Evolutionary conservation across 2,113 vertebrate genomes (phyloP), one percentile per base, ranked within the genome.

Genomic region (Ictidomys tridecemlineatus): DNA sequence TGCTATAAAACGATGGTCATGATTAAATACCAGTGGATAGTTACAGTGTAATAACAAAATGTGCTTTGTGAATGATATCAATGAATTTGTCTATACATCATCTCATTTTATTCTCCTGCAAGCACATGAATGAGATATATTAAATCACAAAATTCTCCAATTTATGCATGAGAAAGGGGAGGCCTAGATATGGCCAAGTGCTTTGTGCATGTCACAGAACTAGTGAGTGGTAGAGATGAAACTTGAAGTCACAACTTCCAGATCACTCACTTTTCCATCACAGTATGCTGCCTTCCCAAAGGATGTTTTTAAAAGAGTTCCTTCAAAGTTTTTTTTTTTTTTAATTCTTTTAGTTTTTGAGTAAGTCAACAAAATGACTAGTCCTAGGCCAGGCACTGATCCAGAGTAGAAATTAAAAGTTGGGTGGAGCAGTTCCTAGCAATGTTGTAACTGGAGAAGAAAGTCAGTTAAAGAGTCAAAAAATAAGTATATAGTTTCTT

Each of bases 181-280:
- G 58, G 42, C 18, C 22, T 56, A 30, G 37, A 12, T 4, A 53
- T 4, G 61, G 16, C 28, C 39, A 2, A 5, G 1, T 58, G n/a
- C 5, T 32, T 37, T 37, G 37, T 2, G 0, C 1, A 1, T 1
- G 32, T 39, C 39, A n/a, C 13, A 13, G 3, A 18, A 13, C 42
- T 10, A 48, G 9, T 73, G 56, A 34, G 5, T 11, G 10, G 17
- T n/a, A 77, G 48, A 39, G 37, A 14, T n/a, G 16, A 22, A 69
- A 39, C 17, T 37, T 17, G 13, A n/a, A 53, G 6, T 8, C 12
- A 18, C 1, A 0, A 8, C 72, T 42, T 34, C 26, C 7, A 42
- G 56, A 8, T 77, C 17, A 51, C 24, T 14, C 14, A 37, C 28
- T 63, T 70, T 94, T 51, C 65, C 5, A 51, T 74, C 14, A 8